Base-by-base conservation (phyloP, 2,113 vertebrate species). In the Sphaerodactylus townsendi region DNA sequence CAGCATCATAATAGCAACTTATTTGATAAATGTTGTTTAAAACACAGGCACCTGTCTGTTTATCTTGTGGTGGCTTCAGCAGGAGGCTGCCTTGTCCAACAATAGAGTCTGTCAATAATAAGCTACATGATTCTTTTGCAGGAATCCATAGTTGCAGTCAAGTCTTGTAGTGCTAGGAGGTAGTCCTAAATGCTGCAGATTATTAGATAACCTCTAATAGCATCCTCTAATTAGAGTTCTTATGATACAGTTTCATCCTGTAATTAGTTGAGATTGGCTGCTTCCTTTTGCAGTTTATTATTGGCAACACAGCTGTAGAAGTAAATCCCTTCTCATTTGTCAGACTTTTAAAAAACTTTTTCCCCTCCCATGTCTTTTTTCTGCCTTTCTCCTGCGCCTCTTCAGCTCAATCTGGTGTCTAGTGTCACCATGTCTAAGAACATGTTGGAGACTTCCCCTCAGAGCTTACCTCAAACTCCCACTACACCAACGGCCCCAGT, bases 361-460 rank as follows among this genome's bases (percentile, higher is more conserved):
- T 83, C 89, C 78, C 80, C 11, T 33, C 56, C 72, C 90, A 59
- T 93, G 77, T 81, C 87, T 95, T 95, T 93, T 91, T 88, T 91
- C 93, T 87, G 88, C 93, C 93, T 95, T 93, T 72, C 87, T 93
- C 92, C 72, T 91, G 92, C 93, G 90, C 93, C 93, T 95, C 93
- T 94, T 89, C 96, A 99, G 99, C 97, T 99, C 93, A 99, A 99
- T 97, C 95, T 99, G 96, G 98, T 99, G 94, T 99, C 98, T 95
- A 99, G 97, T 94, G 97, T 99, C 96, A 99, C 99, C 96, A 99
- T 99, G 98, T 99, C 98, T 89, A 99, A 99, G 97, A 99, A 98
- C 95, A 95, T 99, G 95, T 98, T 98, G 95, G 98, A 98, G 76
- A 97, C 96, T 86, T 99, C 98, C 89, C 98, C 99, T 91, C 98